Conservation (phyloP, 2,888 invertebrate species). For the Dione juno region DNA sequence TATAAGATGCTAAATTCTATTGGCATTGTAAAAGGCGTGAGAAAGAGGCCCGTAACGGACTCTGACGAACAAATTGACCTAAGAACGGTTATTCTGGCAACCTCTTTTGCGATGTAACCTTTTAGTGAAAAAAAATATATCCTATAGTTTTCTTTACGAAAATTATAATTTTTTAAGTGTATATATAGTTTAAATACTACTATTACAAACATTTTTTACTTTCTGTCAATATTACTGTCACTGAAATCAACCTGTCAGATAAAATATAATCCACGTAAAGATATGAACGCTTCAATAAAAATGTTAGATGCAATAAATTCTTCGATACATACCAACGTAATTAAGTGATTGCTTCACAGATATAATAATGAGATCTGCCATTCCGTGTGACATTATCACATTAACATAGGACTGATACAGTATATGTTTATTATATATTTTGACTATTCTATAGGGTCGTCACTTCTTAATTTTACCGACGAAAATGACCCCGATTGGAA, state of each 20-base stretch:
- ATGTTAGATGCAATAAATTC: conserved; percentile 48
- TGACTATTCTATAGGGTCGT: neutral
- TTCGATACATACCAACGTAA: conserved; percentile 46
- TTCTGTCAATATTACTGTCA: conserved; percentile 24
- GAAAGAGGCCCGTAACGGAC: conserved; percentile 53
- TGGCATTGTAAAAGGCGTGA: conserved; percentile 51
- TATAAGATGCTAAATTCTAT: conserved; percentile 31
- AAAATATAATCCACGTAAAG: conserved; percentile 39
- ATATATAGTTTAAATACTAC: neutral
- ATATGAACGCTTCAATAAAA: conserved; percentile 41
- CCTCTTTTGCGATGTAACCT: conserved; percentile 32
- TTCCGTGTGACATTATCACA: conserved; percentile 41
- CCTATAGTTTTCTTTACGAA: neutral
- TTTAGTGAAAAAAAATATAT: neutral
- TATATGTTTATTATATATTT: neutral
- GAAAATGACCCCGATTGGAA: too few relatives aligned
- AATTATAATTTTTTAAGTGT: too few relatives aligned
- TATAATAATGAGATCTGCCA: conserved; percentile 48
- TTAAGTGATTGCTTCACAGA: conserved; percentile 46
- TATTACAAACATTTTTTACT: neutral
- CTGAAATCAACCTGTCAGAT: conserved; percentile 37
- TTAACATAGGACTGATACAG: conserved; percentile 34
- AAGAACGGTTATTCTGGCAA: conserved; percentile 47
- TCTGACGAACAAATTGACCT: conserved; percentile 50
- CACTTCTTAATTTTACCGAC: too few relatives aligned